Base-by-base conservation (phyloP, 2,113 vertebrate species). In the Ceyx cyanopectus region DNA sequence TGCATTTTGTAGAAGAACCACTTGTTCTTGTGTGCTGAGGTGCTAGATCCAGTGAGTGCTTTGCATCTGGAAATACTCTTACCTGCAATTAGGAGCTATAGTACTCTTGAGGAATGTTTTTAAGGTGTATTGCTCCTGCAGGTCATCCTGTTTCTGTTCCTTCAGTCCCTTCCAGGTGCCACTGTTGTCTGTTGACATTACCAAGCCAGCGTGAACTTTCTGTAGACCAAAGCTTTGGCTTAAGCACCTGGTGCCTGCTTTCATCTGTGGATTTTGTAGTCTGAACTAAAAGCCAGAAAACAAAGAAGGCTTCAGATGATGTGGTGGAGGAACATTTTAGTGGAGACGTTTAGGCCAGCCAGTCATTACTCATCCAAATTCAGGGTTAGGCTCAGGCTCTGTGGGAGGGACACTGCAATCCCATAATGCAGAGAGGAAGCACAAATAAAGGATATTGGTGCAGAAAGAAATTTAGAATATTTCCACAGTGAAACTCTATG, bases 281-380 rank as follows among this genome's bases (percentile, higher is more conserved):
- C 60, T 76, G 72, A 76, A 37, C 46, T 69, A 73, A 77, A 80
- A 82, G 45, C 60, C 67, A 54, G 54, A 48, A 91, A 81, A 68
- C 29, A 82, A 72, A 81, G 67, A 68, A 53, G 14, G 24, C 53
- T 91, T 89, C 62, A 80, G 77, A 40, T 2, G 0, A 43, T 67
- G 75, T 43, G 85, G 51, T 77, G 48, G n/a, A 80, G 61, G n/a
- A 89, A 43, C n/a, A n/a, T 85, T 89, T 94, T 58, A 74, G 56
- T 77, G 87, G 70, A 95, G 81, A 56, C 6, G 1, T 79, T 94
- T 93, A 92, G 48, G 72, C 72, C n/a, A 92, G 75, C 51, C 43
- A 67, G 87, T 91, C 56, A 80, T 93, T 91, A 87, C 45, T 89
- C 89, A 92, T 87, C 81, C 89, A 93, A 72, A 93, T 85, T 48